phyloP scores from a whole-genome alignment of 2,797 vertebrate species.

The Sebastolobus alascanus region DNA sequence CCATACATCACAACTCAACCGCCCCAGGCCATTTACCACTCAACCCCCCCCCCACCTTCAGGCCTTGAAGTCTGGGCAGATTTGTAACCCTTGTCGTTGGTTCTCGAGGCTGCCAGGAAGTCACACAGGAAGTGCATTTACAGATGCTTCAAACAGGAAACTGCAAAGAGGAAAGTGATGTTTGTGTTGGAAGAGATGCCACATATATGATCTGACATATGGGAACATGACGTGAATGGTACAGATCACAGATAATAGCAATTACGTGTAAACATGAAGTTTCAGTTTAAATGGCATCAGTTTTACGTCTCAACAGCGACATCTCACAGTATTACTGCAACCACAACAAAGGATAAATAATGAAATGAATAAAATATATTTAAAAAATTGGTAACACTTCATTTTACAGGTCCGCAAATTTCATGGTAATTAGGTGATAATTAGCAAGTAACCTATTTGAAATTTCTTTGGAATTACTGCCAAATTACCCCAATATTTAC shows the following conservation, averaged over 20 bases:
- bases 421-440: too few species aligned
- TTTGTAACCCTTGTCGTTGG: constrained; percentile 20
- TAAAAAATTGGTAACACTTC: not conserved
- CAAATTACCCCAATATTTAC: too few species aligned
- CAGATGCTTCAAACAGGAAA: constrained; percentile 61
- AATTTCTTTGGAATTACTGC: too few species aligned
- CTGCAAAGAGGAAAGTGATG: constrained; percentile 4
- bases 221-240: not conserved
- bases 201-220: not conserved
- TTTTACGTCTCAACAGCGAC: not conserved
- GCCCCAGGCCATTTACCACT: constrained; percentile 16
- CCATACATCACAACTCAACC: constrained; percentile 26
- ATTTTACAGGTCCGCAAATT: not conserved
- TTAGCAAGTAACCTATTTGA: too few species aligned
- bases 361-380: not conserved
- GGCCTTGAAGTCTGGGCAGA: constrained; percentile 5
- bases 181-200: constrained; percentile 5
- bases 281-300: not conserved
- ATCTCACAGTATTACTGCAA: not conserved
- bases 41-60: not conserved
- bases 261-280: not conserved
- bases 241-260: not conserved
- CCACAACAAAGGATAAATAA: not conserved
- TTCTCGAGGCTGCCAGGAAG: constrained; percentile 49
- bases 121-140: constrained; percentile 54